Percentiles rank a stretch among this genome's conserved stretches.
Evolutionary conservation across 2,113 vertebrate genomes (phyloP).

Genomic region (Syrrhaptes paradoxus): DNA sequence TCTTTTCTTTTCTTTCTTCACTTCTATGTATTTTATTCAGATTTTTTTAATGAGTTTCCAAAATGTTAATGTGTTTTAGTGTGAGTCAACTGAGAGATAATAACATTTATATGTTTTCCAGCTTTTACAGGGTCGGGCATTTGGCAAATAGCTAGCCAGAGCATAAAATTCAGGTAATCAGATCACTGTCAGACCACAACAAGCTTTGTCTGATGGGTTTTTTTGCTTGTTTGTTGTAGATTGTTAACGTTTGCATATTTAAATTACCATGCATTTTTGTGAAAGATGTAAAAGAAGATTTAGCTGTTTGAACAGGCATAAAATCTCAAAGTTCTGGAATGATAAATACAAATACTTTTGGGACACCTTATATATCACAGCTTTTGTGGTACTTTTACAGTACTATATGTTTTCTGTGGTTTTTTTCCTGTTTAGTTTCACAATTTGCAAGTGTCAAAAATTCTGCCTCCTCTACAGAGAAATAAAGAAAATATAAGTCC

Average conservation of each 20-base stretch:
- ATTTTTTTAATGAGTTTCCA: not conserved
- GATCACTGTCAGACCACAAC: not conserved
- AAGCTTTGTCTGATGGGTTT: not conserved
- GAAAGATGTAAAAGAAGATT: not conserved
- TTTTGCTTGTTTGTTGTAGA: not conserved
- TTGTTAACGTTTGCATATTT: not conserved
- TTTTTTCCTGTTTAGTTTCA: not conserved
- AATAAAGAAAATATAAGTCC: not conserved
- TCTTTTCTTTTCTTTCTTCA: not conserved
- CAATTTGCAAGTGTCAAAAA: not conserved
- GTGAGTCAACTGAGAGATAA: not conserved
- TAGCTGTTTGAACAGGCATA: not conserved
- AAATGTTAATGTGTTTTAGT: not conserved
- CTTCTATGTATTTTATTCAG: not conserved
- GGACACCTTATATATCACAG: not conserved
- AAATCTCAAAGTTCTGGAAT: not conserved
- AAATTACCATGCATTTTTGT: not conserved
- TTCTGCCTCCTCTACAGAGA: not conserved
- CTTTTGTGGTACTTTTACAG: not conserved
- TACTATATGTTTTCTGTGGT: not conserved
- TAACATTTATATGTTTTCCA: not conserved
- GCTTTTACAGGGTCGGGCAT: not conserved
- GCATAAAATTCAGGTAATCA: not conserved
- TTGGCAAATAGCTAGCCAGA: not conserved
- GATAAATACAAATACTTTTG: not conserved